Conservation (phyloP, 2,797 vertebrate genomes). For the Sebastes iracundus region DNA sequence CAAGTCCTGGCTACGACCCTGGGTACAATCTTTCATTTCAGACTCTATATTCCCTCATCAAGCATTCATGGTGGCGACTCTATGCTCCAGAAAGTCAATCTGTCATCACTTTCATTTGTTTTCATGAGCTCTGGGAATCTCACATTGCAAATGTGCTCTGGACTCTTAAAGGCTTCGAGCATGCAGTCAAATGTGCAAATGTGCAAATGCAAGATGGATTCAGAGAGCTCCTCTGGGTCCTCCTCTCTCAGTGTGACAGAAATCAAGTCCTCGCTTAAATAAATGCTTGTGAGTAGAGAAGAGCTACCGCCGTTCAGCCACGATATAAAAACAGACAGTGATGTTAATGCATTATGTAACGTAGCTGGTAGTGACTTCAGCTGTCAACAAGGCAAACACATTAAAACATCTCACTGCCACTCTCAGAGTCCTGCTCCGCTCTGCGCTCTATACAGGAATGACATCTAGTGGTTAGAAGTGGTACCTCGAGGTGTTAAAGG, state of each 20-base stretch:
- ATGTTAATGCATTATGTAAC: conserved; percentile 29
- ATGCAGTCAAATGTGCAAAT: conserved; percentile 24
- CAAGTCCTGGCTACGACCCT: background rate
- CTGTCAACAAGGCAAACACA: conserved; percentile 16
- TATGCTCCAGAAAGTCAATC: conserved; percentile 25
- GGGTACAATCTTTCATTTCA: conserved; percentile 11
- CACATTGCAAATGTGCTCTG: conserved; percentile 30
- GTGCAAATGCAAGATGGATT: conserved; percentile 11
- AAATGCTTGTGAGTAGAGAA: background rate
- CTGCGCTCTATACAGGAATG: conserved; percentile 52
- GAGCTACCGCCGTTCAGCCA: background rate
- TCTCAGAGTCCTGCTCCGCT: background rate
- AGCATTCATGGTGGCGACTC: conserved; percentile 4
- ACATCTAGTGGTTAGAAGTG: conserved; percentile 73
- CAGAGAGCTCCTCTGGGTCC: conserved; percentile 12
- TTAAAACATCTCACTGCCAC: conserved; percentile 8
- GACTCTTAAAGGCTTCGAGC: conserved; percentile 28
- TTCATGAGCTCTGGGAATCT: conserved; percentile 39
- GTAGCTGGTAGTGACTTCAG: conserved; percentile 2
- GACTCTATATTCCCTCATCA: conserved; percentile 8
- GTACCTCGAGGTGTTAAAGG: background rate
- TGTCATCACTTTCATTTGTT: conserved; percentile 42
- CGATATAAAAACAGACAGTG: conserved; percentile 14
- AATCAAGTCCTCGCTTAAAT: conserved; percentile 17
- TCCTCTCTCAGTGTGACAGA: background rate